phyloP scores from a whole-genome alignment of 2,888 invertebrate genomes.

The Megastigmus dorsalis region DNA sequence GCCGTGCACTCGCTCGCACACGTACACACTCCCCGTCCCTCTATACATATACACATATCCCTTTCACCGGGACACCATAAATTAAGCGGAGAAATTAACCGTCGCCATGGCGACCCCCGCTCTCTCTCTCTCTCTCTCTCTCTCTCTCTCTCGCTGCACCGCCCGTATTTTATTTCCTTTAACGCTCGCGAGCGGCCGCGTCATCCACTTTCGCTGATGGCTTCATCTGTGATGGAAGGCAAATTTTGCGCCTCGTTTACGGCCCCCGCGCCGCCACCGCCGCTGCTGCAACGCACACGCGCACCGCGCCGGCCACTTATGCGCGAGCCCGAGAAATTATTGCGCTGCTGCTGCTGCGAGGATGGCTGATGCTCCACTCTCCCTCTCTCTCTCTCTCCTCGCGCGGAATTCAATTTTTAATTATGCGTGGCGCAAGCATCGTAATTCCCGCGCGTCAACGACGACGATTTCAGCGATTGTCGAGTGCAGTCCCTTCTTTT shows the following conservation, averaged over 20 bases:
- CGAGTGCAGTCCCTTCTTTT: background rate
- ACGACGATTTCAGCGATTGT: background rate
- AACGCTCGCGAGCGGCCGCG: slow-evolving; percentile 39
- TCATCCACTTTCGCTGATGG: slow-evolving; percentile 64
- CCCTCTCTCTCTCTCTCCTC: no score
- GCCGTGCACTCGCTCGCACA: background rate
- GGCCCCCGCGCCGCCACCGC: slow-evolving; percentile 3
- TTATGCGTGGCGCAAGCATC: background rate
- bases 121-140: no score
- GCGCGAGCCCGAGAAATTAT: background rate
- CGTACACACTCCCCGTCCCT: no score
- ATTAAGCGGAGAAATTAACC: slow-evolving; percentile 67
- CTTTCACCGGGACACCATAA: slow-evolving; percentile 67
- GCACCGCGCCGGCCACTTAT: slow-evolving; percentile 10
- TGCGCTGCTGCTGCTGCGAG: no score
- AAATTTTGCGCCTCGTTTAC: slow-evolving; percentile 56
- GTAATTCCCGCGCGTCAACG: background rate
- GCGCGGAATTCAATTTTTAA: slow-evolving; percentile 36
- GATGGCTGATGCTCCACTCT: no score
- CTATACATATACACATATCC: slow-evolving; percentile 45
- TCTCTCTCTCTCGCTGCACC: no score
- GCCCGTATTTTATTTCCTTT: slow-evolving; percentile 62
- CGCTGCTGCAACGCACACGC: background rate
- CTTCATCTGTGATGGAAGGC: slow-evolving; percentile 60
- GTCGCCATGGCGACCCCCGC: slow-evolving; percentile 52